phyloP scores from a whole-genome alignment of 64 coral and sea anemone species.

The Montipora efflorescens region DNA sequence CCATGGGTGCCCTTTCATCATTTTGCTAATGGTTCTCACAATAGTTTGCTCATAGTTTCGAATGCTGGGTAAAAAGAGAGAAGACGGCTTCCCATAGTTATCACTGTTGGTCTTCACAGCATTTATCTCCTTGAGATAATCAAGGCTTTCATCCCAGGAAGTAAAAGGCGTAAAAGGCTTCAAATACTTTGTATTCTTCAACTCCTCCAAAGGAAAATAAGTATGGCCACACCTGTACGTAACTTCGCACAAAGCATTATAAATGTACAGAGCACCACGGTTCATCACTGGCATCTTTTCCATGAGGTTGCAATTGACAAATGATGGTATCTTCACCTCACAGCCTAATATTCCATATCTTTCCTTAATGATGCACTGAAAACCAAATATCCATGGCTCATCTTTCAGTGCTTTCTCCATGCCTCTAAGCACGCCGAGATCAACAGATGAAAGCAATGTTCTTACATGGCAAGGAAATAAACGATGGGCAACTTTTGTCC shows the following conservation, averaged over 20 bases:
- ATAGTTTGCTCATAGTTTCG: slow-evolving; percentile 10
- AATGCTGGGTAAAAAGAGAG: slow-evolving; percentile 1
- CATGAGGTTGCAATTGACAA: slow-evolving; percentile 7
- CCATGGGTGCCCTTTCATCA: slow-evolving; percentile 9
- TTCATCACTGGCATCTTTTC: neutral
- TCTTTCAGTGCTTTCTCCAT: neutral
- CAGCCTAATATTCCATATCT: neutral
- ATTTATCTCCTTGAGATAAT: neutral
- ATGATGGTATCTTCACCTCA: slow-evolving; percentile 12
- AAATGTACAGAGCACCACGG: slow-evolving; percentile 12
- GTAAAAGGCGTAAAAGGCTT: neutral
- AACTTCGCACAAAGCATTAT: neutral
- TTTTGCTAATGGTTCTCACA: neutral
- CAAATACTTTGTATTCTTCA: neutral
- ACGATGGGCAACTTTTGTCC: neutral
- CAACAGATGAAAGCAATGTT: neutral
- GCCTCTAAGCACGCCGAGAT: neutral
- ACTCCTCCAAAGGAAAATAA: neutral
- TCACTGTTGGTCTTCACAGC: neutral
- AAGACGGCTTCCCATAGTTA: neutral
- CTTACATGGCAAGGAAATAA: neutral
- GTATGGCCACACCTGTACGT: neutral
- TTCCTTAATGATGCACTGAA: neutral
- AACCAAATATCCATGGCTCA: slow-evolving; percentile 40
- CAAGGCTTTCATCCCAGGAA: neutral